These are phyloP conservation scores for Hypocryptadius cinnamomeus DNA, from an alignment of 2,113 vertebrate genomes.

Conservation along the genomic window DNA sequence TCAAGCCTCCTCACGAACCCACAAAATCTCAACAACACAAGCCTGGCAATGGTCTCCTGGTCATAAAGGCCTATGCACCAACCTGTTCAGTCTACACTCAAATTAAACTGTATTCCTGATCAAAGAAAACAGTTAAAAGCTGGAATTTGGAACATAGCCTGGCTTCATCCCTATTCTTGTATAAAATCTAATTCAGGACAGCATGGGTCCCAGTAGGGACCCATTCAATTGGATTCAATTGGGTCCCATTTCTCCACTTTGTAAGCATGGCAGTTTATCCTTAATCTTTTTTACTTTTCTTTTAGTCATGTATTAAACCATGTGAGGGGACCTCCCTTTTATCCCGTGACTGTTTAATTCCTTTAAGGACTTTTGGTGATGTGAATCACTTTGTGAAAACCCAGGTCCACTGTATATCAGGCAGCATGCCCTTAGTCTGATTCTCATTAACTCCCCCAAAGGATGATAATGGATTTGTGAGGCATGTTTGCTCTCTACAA, in stretches of 20 bases:
- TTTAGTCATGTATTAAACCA: neutral
- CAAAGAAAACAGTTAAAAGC: slow-evolving; percentile 10
- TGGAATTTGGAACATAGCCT: neutral
- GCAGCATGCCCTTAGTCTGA: neutral
- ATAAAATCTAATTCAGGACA: neutral
- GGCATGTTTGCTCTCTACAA: slow-evolving; percentile 4
- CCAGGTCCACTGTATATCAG: neutral
- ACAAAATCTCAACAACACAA: neutral
- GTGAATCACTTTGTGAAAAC: neutral
- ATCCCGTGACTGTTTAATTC: neutral
- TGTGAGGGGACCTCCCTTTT: neutral
- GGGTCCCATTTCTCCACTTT: neutral
- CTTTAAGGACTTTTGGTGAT: neutral
- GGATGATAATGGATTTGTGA: slow-evolving; percentile 24
- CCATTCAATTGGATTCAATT: neutral
- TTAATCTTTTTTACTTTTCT: neutral
- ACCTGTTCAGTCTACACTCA: neutral
- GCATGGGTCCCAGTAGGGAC: neutral
- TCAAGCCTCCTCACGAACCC: neutral
- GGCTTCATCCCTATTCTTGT: neutral
- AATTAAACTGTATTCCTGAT: neutral
- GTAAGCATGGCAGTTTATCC: neutral
- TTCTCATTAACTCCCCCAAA: slow-evolving; percentile 38
- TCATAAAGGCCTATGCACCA: neutral
- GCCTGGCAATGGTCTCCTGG: neutral